These are phyloP conservation scores for Hirtodrosophila alboralis DNA, from an alignment of 2,888 invertebrate species.

Conservation along the genomic window DNA sequence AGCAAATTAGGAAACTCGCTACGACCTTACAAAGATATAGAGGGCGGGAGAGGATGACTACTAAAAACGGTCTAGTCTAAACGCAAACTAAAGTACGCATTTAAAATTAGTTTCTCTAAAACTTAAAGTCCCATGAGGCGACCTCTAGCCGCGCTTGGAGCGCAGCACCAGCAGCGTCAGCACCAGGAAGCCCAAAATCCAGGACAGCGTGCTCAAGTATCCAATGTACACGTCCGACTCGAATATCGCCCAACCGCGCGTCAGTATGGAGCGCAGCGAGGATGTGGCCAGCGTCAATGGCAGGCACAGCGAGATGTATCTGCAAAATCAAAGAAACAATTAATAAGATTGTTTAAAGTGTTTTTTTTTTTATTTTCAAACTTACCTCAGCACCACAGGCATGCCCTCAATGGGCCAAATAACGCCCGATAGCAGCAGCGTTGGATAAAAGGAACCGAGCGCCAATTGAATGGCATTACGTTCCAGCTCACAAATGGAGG, in stretches of 20 bases:
- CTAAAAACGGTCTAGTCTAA: constrained; percentile 54
- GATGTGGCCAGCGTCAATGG: constrained; percentile 97
- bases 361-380: too few relatives aligned
- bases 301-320: constrained; percentile 91
- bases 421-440: constrained; percentile 94
- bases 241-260: constrained; percentile 92
- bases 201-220: constrained; percentile 92
- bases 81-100: constrained; percentile 49
- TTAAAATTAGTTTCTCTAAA: constrained; percentile 50
- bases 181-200: constrained; percentile 93
- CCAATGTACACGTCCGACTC: constrained; percentile 94
- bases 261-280: constrained; percentile 93
- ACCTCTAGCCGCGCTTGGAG: constrained; percentile 90
- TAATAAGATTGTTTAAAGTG: background rate
- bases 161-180: constrained; percentile 92
- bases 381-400: constrained; percentile 90
- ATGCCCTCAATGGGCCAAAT: constrained; percentile 99
- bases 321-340: constrained; percentile 40
- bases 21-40: constrained; percentile 8
- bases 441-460: constrained; percentile 97
- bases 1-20: constrained; percentile 41
- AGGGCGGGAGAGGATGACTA: constrained; percentile 50
- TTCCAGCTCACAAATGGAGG: constrained; percentile 95
- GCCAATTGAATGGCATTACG: constrained; percentile 96
- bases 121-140: constrained; percentile 23